phyloP scores from a whole-genome alignment of 2,888 invertebrate species.

The Acronicta aceris region DNA sequence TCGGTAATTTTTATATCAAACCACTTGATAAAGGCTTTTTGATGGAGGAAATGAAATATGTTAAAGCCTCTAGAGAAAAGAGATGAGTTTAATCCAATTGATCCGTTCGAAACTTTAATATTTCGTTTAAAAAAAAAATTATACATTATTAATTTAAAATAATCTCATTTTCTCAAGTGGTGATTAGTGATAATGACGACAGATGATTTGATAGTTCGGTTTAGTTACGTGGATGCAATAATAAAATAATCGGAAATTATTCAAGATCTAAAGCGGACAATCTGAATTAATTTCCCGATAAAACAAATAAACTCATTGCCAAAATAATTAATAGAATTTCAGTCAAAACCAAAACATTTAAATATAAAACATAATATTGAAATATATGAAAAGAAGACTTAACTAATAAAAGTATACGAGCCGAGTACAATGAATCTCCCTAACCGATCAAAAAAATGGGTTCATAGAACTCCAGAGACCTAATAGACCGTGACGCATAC shows the following conservation, averaged over 20 bases:
- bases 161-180: no score
- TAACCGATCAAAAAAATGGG: constrained; percentile 54
- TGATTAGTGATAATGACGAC: no score
- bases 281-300: no score
- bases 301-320: no score
- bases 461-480: constrained; percentile 68
- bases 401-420: constrained; percentile 24
- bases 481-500: constrained; percentile 63
- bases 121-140: no score
- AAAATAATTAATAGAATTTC: no score
- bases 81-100: background rate
- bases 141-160: no score
- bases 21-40: background rate
- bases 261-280: no score
- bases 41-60: constrained; percentile 10
- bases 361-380: background rate
- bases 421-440: constrained; percentile 28
- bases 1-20: constrained; percentile 43
- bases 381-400: background rate
- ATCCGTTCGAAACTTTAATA: no score
- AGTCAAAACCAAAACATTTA: background rate
- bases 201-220: no score
- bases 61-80: background rate
- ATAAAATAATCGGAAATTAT: no score
- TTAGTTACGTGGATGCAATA: no score